phyloP scores from a whole-genome alignment of 2,888 invertebrate species.

The Torymus tubicola region DNA sequence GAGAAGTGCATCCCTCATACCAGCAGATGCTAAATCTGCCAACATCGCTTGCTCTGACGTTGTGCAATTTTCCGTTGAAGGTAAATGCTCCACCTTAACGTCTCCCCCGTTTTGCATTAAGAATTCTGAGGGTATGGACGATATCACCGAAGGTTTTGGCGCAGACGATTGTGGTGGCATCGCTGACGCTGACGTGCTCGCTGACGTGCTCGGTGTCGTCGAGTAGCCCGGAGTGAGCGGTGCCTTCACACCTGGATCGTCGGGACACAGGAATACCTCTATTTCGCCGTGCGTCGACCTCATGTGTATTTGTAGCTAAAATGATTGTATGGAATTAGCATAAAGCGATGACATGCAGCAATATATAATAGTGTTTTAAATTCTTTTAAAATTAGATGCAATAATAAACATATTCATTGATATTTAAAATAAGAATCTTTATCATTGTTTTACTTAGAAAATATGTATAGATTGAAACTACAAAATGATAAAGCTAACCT shows the following conservation, averaged over 20 bases:
- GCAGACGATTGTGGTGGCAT: constrained; percentile 47
- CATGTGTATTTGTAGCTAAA: constrained; percentile 89
- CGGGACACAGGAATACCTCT: constrained; percentile 96
- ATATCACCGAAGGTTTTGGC: constrained; percentile 29
- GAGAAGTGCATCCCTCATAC: constrained; percentile 84
- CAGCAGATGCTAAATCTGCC: constrained; percentile 64
- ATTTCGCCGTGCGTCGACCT: constrained; percentile 94
- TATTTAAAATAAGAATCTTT: neutral
- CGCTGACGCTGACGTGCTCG: constrained; percentile 54
- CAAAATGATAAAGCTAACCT: constrained; percentile 62
- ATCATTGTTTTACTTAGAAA: neutral
- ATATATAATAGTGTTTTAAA: too few relatives aligned
- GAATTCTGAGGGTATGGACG: constrained; percentile 56
- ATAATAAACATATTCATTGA: neutral
- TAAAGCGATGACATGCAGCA: too few relatives aligned
- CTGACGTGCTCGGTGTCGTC: constrained; percentile 60
- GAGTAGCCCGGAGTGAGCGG: constrained; percentile 64
- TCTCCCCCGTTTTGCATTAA: constrained; percentile 55
- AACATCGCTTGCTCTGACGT: constrained; percentile 59
- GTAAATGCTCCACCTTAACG: constrained; percentile 66
- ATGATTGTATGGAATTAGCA: constrained; percentile 15
- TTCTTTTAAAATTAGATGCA: neutral
- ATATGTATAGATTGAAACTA: too few relatives aligned
- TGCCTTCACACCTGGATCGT: constrained; percentile 75
- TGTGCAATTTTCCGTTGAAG: constrained; percentile 61